Evolutionary conservation across 1,140 invertebrate species (phyloP), one percentile per base, ranked within the genome.

Genomic region (Psilanteris sp.): DNA sequence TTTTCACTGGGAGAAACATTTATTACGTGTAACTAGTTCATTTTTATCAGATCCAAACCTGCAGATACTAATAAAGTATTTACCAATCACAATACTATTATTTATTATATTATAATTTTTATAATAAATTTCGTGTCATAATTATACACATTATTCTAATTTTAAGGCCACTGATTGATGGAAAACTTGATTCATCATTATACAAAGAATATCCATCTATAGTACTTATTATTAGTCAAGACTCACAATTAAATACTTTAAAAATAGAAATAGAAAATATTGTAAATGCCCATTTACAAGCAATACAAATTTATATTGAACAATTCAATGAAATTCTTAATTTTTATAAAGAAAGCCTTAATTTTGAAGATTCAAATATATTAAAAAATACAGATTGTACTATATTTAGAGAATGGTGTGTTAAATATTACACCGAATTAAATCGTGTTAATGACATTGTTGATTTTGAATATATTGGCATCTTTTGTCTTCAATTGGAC

Each of bases 291-390:
- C 93, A 92, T 41, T 94, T 93, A 67, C 86, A 91, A 2, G 88
- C 88, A 3, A 90, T 92, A 0, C 87, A 89, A 80, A 79, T 87
- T 9, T 96, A 95, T 79, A 89, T 92, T 0, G 73, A 91, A 62
- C 90, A 91, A n/a, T 94, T 95, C 84, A 84, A 92, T 13, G 52
- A 79, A 0, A 92, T 95, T 62, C 87, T 91, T 36, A 73, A 90
- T 13, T 94, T 93, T 83, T 95, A 92, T 79, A 89, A 89, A 31
- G 92, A 94, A 57, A 94, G 95, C 82, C 87, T 92, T 39, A 89
- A 87, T 11, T 91, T 90, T 27, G 91, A 93, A 78, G 83, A 91
- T 2, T 83, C 89, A 6, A 74, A 82, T 6, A 88, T 92, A 68
- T 52, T 82, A 85, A 79, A 89, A 83, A 77, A 89, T 89, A 41